These are phyloP conservation scores for Euplexia lucipara DNA, from an alignment of 2,888 invertebrate genomes.

Conservation along the genomic window DNA sequence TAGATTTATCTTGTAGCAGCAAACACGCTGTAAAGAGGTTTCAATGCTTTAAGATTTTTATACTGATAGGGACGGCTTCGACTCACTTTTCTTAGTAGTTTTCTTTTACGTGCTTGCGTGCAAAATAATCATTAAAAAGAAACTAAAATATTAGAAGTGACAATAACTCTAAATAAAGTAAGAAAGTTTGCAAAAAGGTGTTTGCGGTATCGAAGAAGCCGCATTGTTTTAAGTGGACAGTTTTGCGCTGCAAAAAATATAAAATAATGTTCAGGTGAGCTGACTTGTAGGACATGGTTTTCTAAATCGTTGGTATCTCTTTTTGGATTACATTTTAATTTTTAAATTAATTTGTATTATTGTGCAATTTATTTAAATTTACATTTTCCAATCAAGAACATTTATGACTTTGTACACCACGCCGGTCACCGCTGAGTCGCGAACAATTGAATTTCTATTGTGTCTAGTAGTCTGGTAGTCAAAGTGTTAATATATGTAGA, in stretches of 20 bases:
- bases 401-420: no score
- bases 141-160: conserved; percentile 61
- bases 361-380: background rate
- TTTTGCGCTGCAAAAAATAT: conserved; percentile 67
- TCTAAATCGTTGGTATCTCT: conserved; percentile 50
- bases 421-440: no score
- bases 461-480: no score
- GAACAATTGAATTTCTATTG: no score
- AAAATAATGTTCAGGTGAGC: conserved; percentile 47
- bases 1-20: conserved; percentile 15
- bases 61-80: conserved; percentile 43
- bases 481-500: no score
- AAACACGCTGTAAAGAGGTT: conserved; percentile 17
- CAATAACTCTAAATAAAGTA: conserved; percentile 71
- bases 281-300: conserved; percentile 44
- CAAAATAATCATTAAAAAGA: conserved; percentile 66
- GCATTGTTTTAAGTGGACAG: conserved; percentile 72
- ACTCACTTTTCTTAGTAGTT: conserved; percentile 45
- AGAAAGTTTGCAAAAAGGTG: conserved; percentile 77
- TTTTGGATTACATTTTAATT: conserved; percentile 4
- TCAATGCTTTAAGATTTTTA: conserved; percentile 33
- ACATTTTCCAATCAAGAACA: background rate
- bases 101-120: conserved; percentile 63
- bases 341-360: conserved; percentile 9
- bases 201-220: conserved; percentile 73